A percentile compares a stretch with the other conserved stretches of the same genome.
Conservation (phyloP, 2,797 vertebrate species). For the Halcyon smyrnensis region DNA sequence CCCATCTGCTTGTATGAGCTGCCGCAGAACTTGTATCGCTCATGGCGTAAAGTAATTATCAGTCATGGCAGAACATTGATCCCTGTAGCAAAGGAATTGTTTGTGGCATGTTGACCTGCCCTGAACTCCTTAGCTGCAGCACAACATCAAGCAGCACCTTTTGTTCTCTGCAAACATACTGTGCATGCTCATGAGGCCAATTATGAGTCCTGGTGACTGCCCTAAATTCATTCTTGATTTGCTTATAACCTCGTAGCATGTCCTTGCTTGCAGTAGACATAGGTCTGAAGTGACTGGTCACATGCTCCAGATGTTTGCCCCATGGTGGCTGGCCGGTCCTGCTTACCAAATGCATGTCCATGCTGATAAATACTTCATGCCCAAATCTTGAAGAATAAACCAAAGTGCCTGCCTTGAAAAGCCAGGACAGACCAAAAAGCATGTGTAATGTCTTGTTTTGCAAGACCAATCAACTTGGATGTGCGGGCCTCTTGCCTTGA, state of each 20-base stretch:
- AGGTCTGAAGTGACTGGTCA: rapidly evolving
- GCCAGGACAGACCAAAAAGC: neutral
- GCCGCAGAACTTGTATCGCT: neutral
- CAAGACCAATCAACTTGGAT: neutral
- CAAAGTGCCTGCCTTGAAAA: neutral
- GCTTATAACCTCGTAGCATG: neutral
- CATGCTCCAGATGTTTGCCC: neutral
- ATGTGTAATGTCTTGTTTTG: neutral
- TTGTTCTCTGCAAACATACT: neutral
- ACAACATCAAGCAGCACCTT: neutral
- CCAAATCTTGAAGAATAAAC: neutral
- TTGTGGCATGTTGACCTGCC: neutral
- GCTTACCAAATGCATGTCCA: neutral
- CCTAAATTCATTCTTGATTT: neutral
- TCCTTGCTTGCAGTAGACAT: neutral
- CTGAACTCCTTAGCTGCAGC: conserved; percentile 12
- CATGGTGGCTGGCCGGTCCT: neutral
- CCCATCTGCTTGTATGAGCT: neutral
- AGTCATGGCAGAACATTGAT: neutral
- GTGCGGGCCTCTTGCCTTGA: conserved; percentile 4
- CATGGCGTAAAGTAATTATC: neutral
- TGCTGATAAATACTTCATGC: neutral
- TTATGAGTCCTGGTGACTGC: neutral
- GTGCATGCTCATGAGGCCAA: neutral
- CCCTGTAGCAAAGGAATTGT: conserved; percentile 28